Conservation (phyloP, 2,888 invertebrate species). For the Ophion obscuratus region DNA sequence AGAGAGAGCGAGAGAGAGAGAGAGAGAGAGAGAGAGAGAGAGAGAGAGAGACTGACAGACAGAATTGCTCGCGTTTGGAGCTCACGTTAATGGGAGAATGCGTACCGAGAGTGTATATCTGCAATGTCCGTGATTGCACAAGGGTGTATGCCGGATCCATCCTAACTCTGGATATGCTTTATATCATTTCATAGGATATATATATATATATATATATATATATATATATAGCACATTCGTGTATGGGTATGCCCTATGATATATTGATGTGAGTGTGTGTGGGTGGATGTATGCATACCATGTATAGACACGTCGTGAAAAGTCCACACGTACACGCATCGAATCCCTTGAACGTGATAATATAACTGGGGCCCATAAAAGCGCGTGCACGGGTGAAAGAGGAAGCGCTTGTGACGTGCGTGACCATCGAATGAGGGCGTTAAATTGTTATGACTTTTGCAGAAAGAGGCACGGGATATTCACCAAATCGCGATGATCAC, state of each 20-base stretch:
- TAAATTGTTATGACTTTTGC: slow-evolving; percentile 15
- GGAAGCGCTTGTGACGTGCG: slow-evolving; percentile 31
- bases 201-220: neutral
- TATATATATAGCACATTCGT: neutral
- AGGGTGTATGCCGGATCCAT: slow-evolving; percentile 42
- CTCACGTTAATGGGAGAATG: slow-evolving; percentile 48
- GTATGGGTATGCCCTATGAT: neutral
- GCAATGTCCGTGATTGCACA: slow-evolving; percentile 59
- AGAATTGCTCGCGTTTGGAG: slow-evolving; percentile 12
- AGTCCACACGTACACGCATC: slow-evolving; percentile 26
- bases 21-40: slow-evolving; percentile 7
- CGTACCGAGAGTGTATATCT: slow-evolving; percentile 45
- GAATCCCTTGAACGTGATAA: slow-evolving; percentile 25
- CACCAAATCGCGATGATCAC: neutral
- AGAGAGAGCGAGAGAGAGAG: slow-evolving; percentile 1
- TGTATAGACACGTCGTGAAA: neutral
- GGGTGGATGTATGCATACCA: neutral
- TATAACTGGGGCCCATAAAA: slow-evolving; percentile 32
- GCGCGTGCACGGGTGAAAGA: neutral
- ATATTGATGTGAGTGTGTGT: neutral
- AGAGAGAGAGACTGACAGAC: slow-evolving; percentile 17
- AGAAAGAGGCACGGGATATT: neutral
- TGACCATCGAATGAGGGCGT: slow-evolving; percentile 14
- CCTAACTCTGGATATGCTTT: slow-evolving; percentile 42
- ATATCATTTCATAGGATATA: slow-evolving; percentile 24